Conservation (phyloP, 2,888 invertebrate species). For the Drosophila acutilabella region DNA sequence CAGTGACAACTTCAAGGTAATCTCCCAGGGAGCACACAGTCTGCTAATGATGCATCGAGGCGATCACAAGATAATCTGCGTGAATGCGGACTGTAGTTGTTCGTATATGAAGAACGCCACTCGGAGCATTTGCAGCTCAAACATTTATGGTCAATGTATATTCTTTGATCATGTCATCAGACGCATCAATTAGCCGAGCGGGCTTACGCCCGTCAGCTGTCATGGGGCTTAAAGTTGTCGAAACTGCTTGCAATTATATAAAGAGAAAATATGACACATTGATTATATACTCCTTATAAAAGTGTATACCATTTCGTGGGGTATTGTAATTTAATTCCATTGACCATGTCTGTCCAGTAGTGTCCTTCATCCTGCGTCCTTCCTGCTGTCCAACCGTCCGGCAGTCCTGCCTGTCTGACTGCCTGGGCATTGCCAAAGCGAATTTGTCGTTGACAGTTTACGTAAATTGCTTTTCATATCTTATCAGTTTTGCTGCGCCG, state of each 20-base stretch:
- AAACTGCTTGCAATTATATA: slow-evolving; percentile 22
- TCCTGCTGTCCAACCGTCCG: neutral
- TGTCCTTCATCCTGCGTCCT: slow-evolving; percentile 8
- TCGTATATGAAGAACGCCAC: slow-evolving; percentile 21
- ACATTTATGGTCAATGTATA: slow-evolving; percentile 51
- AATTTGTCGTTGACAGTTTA: slow-evolving; percentile 77
- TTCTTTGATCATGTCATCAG: slow-evolving; percentile 63
- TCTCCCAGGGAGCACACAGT: slow-evolving; percentile 47
- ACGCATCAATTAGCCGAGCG: slow-evolving; percentile 50
- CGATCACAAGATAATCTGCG: slow-evolving; percentile 61
- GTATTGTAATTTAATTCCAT: slow-evolving; percentile 49
- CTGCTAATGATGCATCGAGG: slow-evolving; percentile 53
- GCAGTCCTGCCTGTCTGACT: neutral
- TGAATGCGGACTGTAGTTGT: slow-evolving; percentile 52
- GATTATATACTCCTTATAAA: slow-evolving; percentile 19
- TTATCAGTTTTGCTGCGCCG: slow-evolving; percentile 53
- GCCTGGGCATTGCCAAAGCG: slow-evolving; percentile 35
- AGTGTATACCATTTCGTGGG: neutral
- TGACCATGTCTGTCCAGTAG: slow-evolving; percentile 1
- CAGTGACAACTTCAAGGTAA: slow-evolving; percentile 49
- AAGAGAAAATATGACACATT: slow-evolving; percentile 25
- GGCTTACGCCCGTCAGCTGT: slow-evolving; percentile 4
- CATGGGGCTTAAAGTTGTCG: slow-evolving; percentile 21
- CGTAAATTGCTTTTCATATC: slow-evolving; percentile 77
- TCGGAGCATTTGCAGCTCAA: slow-evolving; percentile 35